A percentile compares a stretch with the other conserved stretches of the same genome.
These are phyloP conservation scores for Aphodius sticticus DNA, from an alignment of 2,888 invertebrate species.

Conservation along the genomic window DNA sequence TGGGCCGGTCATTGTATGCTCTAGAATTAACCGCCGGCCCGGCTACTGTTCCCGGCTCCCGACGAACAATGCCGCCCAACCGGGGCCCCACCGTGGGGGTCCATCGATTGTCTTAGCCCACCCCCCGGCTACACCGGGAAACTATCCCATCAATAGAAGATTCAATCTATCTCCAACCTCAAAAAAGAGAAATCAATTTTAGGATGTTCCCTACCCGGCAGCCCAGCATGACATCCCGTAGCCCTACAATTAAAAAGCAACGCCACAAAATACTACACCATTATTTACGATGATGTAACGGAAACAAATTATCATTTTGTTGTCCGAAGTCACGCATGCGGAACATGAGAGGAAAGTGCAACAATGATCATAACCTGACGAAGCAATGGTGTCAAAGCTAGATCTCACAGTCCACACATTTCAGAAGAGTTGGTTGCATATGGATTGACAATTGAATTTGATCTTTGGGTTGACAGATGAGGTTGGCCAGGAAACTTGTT, in stretches of 20 bases:
- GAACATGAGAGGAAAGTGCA: too few species aligned
- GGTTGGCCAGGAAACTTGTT: too few species aligned
- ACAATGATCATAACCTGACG: too few species aligned
- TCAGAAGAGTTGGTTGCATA: too few species aligned
- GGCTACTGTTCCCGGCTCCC: conserved; percentile 22
- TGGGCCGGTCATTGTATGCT: conserved; percentile 44
- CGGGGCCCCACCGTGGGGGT: conserved; percentile 35
- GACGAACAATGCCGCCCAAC: conserved; percentile 31
- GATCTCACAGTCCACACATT: too few species aligned
- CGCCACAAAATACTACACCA: neutral
- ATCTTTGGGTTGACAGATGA: too few species aligned
- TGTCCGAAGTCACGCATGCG: too few species aligned
- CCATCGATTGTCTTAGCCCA: conserved; percentile 27
- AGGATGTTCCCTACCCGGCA: neutral
- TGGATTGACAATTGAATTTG: too few species aligned
- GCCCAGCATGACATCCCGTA: neutral
- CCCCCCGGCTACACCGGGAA: conserved; percentile 44
- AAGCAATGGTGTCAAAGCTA: too few species aligned
- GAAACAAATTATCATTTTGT: neutral
- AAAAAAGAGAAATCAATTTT: neutral
- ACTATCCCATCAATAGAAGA: neutral
- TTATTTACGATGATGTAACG: neutral
- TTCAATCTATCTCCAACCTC: neutral
- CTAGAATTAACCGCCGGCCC: conserved; percentile 34
- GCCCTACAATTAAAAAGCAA: neutral